Evolutionary conservation across 2,797 vertebrate species (phyloP), one percentile per base, ranked within the genome.

Genomic region (Rachycentron canadum): DNA sequence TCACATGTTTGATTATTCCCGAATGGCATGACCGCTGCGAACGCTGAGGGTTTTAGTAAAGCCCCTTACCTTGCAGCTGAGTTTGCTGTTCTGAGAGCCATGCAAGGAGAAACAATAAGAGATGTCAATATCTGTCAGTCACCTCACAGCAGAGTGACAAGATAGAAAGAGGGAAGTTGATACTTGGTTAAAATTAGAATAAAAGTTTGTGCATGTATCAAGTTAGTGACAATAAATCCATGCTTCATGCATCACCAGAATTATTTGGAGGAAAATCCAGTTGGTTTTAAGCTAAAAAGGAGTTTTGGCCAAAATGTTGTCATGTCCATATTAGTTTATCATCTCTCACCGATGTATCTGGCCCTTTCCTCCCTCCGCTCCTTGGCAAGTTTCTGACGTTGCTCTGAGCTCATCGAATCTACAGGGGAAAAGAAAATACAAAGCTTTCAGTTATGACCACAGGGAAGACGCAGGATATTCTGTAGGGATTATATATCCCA

Each of bases 361-460:
- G 98, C 97, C 50, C 97, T 86, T 56, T 99, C 98, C 89, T 99
- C 97, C 7, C 98, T 91, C 23, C 98, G 94, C 90, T 99, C 96
- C 89, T 96, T 97, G 1, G 97, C 98, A 28, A 96, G 96, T 80
- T 96, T 98, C 93, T 98, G 98, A 69, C 96, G 95, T 8, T 98
- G 97, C 86, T 97, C 97, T 26, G 97, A 96, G 89, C 95, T 99
- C 92, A 97, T 91, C 0, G 92, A 88, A 90, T 98, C 98, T 99
- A 82, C 28, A 3, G n/a, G 4, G 21, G 40, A 5, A 10, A 78
- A 40, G 49, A 23, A 52, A 34, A 28, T 4, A 53, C 3, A 25
- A 47, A 50, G 14, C 14, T 13, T 50, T 60, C 14, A 63, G 57
- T 38, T 17, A 17, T 5, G 50, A 67, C 36, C 26, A 41, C 16